Conservation (phyloP, 2,113 vertebrate genomes). For the Clupea harengus region DNA sequence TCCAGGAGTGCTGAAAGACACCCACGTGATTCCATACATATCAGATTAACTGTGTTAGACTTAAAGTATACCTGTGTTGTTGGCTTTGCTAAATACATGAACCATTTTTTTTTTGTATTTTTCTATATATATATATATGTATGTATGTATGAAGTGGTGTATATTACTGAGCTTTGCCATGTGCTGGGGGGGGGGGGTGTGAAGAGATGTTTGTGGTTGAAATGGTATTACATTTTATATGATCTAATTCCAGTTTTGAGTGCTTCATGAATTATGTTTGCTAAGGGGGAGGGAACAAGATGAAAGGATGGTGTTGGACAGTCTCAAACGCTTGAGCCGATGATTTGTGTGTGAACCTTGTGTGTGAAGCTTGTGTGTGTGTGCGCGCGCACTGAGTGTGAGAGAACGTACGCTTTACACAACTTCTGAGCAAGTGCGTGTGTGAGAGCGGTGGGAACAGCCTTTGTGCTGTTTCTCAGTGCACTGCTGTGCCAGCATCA, state of each 20-base stretch:
- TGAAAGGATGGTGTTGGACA: background rate
- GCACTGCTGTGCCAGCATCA: slow-evolving; percentile 62
- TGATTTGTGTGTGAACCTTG: background rate
- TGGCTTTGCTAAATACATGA: background rate
- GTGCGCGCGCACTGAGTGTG: background rate
- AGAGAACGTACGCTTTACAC: background rate
- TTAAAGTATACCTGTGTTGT: background rate
- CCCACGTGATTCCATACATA: background rate
- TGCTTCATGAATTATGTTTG: background rate
- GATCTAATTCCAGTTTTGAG: background rate
- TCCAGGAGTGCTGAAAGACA: background rate
- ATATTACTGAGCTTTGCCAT: background rate
- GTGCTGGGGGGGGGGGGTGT: background rate
- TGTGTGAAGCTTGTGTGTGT: background rate
- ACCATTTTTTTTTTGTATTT: background rate
- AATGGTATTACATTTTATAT: background rate
- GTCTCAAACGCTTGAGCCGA: background rate
- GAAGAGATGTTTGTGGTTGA: background rate
- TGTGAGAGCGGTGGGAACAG: slow-evolving; percentile 57
- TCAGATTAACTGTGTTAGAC: background rate
- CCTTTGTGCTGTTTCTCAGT: slow-evolving; percentile 63
- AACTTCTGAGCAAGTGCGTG: slow-evolving; percentile 4
- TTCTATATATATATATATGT: background rate
- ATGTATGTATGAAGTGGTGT: background rate
- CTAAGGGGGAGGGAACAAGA: background rate